These are phyloP conservation scores for Heterotilapia buettikoferi DNA, from an alignment of 2,113 vertebrate species.

Conservation along the genomic window DNA sequence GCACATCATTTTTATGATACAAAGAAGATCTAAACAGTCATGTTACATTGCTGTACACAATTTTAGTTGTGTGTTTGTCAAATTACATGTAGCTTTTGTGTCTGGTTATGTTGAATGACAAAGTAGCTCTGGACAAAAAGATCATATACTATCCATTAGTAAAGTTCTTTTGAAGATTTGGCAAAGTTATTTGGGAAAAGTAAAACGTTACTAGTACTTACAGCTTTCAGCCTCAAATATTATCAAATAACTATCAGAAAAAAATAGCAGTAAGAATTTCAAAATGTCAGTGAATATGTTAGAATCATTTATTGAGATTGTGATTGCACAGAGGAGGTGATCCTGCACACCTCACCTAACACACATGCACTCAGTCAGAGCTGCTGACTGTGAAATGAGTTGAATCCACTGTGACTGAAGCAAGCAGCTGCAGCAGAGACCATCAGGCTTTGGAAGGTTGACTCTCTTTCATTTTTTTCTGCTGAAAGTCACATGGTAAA, in stretches of 20 bases:
- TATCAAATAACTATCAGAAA: not conserved
- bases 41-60: not conserved
- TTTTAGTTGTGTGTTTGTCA: not conserved
- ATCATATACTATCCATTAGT: not conserved
- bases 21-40: not conserved
- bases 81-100: rapidly evolving
- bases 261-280: not conserved
- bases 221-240: not conserved
- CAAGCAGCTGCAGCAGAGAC: not conserved
- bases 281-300: not conserved
- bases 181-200: not conserved
- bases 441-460: not conserved
- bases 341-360: not conserved
- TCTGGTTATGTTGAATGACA: not conserved
- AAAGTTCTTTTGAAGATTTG: not conserved
- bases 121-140: not conserved
- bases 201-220: not conserved
- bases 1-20: not conserved
- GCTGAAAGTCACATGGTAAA: not conserved
- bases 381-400: constrained; percentile 26
- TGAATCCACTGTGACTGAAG: not conserved
- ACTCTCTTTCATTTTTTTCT: not conserved
- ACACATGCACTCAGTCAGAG: not conserved
- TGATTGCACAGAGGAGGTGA: not conserved
- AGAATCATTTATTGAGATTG: not conserved